Base-by-base conservation (phyloP, 2,113 vertebrate species). In the Limanda limanda region DNA sequence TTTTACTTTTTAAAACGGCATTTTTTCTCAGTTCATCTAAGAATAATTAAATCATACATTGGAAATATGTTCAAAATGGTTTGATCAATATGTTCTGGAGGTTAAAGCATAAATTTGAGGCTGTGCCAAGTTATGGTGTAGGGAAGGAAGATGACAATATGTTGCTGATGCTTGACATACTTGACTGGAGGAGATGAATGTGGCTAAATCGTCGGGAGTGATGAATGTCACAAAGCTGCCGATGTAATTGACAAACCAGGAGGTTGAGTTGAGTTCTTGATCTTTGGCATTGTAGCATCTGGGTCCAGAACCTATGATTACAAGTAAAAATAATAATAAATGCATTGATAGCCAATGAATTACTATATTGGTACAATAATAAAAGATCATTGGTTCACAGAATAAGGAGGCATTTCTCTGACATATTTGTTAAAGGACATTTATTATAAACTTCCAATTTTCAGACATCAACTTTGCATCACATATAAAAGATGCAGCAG, bases 211-310 rank as follows among this genome's bases (percentile, higher is more conserved):
- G 17, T 72, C 71, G 62, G 87, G 27, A 42, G 81, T 88, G 63
- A 88, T 27, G 45, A 78, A 91, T 10, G n/a, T 72, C 58, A 93
- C 76, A 86, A 94, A 94, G 37, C 1, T 24, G 20, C 91, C 86
- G 0, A 90, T 86, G 62, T 91, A 55, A 60, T 69, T 66, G 59
- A 58, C 82, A 80, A 92, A 90, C 88, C 90, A 91, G 51, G 79
- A 61, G 5, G 76, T 92, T 21, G 90, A 92, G 60, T 91, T 92
- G 0, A 91, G 69, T 25, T 80, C 75, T 68, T 86, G 59, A 52
- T 91, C 71, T 14, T 21, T 85, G 45, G 86, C 48, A 25, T 84
- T 70, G 66, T 87, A 93, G 27, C 92, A 93, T 64, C 71, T 91
- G 23, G 72, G 65, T 37, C 31, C 70, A 62, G 81, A 82, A 15